Percentiles rank a stretch among this genome's conserved stretches.
Conservation (phyloP, 2,797 vertebrate genomes). For the Sebastes oblongus region DNA sequence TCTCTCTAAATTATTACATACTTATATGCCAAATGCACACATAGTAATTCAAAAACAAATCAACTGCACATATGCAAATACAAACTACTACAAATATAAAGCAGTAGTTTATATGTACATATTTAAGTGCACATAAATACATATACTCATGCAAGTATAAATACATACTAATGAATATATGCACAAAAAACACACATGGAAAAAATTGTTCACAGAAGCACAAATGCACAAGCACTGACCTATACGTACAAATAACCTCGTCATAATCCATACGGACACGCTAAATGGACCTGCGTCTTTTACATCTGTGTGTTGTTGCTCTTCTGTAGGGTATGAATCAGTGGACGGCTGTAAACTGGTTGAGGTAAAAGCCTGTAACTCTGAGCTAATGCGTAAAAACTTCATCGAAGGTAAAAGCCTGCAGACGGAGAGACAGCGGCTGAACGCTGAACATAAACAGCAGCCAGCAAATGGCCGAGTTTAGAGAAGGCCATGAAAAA, state of each 20-base stretch:
- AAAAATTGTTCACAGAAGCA: neutral
- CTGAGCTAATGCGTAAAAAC: constrained; percentile 54
- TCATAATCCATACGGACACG: neutral
- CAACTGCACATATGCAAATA: neutral
- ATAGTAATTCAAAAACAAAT: neutral
- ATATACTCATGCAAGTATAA: neutral
- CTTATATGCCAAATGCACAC: neutral
- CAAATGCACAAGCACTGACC: neutral
- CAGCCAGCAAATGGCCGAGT: constrained; percentile 11
- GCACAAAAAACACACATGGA: neutral
- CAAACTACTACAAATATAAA: neutral
- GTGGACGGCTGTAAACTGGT: constrained; percentile 50
- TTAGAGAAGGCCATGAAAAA: constrained; percentile 11
- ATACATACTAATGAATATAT: neutral
- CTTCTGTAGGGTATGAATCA: constrained; percentile 31
- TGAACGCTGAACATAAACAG: constrained; percentile 57
- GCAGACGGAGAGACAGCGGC: constrained; percentile 21
- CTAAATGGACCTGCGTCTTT: neutral
- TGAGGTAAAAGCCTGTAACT: constrained; percentile 58
- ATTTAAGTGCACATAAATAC: neutral
- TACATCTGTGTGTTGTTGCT: constrained; percentile 2
- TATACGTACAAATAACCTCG: neutral
- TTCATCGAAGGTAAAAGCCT: constrained; percentile 49
- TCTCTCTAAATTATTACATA: constrained; percentile 4
- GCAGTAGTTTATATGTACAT: neutral